Base-by-base conservation (phyloP, 2,797 vertebrate species). In the Psittacula derbiana region DNA sequence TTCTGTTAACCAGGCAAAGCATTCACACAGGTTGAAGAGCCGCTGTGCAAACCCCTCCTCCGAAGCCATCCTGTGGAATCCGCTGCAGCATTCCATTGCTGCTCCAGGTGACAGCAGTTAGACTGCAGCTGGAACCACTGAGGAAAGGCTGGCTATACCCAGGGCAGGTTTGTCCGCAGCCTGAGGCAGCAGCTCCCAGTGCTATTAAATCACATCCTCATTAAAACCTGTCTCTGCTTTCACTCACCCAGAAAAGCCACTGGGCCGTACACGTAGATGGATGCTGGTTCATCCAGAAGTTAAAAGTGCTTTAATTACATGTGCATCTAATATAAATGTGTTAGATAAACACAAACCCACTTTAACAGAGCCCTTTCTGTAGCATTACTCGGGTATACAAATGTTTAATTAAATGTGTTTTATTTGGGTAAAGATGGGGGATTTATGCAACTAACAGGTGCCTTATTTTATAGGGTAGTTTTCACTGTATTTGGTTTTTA, bases 221-320 rank as follows among this genome's bases (percentile, higher is more conserved):
- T 87, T 87, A 85, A 87, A 85, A 78, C 8, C 79, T 31, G 47
- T n/a, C 65, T 89, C 53, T 47, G 69, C 50, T 64, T 80, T 80
- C 65, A 24, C 38, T 61, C 61, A 17, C 44, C 28, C 30, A 44
- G 72, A 72, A 11, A 62, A 69, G 74, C 25, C 38, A 3, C 78
- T 4, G 21, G 72, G 80, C 67, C 2, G 0, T 28, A 19, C 0
- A 1, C 9, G 2, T 40, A 10, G 36, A 49, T 12, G 72, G 80
- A 11, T 50, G 69, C 33, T 0, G 4, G 50, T 20, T 86, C 67
- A 40, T 52, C 80, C 55, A 40, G 64, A 40, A 93, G 58, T 43
- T 62, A 44, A 0, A 14, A 46, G 43, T 5, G 2, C 8, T 92
- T 93, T 86, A 66, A 78, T 90, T 66, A 24, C 3, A 43, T 3